These are phyloP conservation scores for Brachionus rotundiformis DNA, from an alignment of 1,140 invertebrate genomes.

Conservation along the genomic window DNA sequence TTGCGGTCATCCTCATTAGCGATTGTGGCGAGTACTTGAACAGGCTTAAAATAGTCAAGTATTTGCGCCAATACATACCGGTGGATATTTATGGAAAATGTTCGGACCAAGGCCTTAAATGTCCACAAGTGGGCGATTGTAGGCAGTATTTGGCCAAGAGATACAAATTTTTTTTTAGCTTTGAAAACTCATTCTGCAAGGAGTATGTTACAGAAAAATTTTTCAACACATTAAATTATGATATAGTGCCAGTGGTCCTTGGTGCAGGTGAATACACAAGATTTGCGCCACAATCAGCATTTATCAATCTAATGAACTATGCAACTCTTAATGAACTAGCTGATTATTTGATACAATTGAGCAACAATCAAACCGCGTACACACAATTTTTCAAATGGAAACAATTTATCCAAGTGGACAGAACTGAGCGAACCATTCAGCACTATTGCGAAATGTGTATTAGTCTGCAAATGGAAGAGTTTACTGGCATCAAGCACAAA, in stretches of 20 bases:
- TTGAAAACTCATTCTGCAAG: slow-evolving; percentile 45
- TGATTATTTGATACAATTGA: slow-evolving; percentile 52
- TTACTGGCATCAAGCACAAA: slow-evolving; percentile 15
- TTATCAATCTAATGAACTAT: slow-evolving; percentile 53
- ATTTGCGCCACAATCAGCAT: background rate
- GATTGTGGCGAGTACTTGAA: slow-evolving; percentile 53
- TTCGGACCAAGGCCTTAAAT: slow-evolving; percentile 17
- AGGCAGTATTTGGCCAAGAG: background rate
- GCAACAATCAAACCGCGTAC: background rate
- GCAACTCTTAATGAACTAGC: slow-evolving; percentile 52
- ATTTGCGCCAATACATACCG: slow-evolving; percentile 53
- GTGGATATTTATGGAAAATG: slow-evolving; percentile 61
- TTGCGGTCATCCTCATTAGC: slow-evolving; percentile 40
- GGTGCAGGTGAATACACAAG: slow-evolving; percentile 17
- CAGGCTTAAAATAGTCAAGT: slow-evolving; percentile 53
- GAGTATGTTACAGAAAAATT: slow-evolving; percentile 50
- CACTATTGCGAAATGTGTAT: slow-evolving; percentile 48
- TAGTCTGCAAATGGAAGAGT: slow-evolving; percentile 39
- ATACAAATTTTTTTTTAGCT: slow-evolving; percentile 37
- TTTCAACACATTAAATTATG: slow-evolving; percentile 53
- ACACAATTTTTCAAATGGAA: slow-evolving; percentile 48
- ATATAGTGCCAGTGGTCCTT: slow-evolving; percentile 38
- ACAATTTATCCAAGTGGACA: background rate
- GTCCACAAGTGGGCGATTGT: background rate
- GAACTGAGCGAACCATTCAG: background rate